Evolutionary conservation across 2,888 invertebrate species (phyloP).

Genomic region (Macrophya alboannulata): DNA sequence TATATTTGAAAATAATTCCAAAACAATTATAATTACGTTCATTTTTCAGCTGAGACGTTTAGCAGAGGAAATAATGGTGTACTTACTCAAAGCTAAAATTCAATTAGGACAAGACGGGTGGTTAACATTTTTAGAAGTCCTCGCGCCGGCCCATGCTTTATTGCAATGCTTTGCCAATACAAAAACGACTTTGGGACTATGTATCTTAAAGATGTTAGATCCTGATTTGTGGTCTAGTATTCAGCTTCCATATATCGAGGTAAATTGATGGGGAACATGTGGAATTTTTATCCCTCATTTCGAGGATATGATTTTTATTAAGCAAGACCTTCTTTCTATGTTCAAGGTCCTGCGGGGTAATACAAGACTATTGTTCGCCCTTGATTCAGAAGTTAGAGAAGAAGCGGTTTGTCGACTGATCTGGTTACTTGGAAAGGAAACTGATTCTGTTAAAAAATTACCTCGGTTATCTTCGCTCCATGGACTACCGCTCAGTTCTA

Average conservation of each 20-base stretch:
- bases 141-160: conserved; percentile 84
- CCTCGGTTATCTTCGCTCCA: conserved; percentile 81
- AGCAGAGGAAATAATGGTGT: conserved; percentile 84
- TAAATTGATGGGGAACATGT: conserved; percentile 64
- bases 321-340: not conserved
- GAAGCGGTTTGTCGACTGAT: conserved; percentile 82
- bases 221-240: conserved; percentile 84
- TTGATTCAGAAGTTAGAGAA: conserved; percentile 78
- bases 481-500: conserved; percentile 79
- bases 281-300: conserved; percentile 26
- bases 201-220: conserved; percentile 85
- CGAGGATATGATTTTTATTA: not conserved
- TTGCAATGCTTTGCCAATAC: conserved; percentile 83
- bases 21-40: not conserved
- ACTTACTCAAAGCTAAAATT: conserved; percentile 85
- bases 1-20: not conserved
- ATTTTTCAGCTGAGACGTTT: conserved; percentile 82
- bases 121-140: conserved; percentile 83
- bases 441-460: conserved; percentile 78
- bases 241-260: conserved; percentile 82
- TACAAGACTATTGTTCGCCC: conserved; percentile 80
- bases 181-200: conserved; percentile 82
- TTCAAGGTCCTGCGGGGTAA: conserved; percentile 81
- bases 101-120: conserved; percentile 84
- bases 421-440: conserved; percentile 81